Percentiles rank a stretch among this genome's conserved stretches.
Evolutionary conservation across 2,113 vertebrate species (phyloP).

Genomic region (Lepus americanus): DNA sequence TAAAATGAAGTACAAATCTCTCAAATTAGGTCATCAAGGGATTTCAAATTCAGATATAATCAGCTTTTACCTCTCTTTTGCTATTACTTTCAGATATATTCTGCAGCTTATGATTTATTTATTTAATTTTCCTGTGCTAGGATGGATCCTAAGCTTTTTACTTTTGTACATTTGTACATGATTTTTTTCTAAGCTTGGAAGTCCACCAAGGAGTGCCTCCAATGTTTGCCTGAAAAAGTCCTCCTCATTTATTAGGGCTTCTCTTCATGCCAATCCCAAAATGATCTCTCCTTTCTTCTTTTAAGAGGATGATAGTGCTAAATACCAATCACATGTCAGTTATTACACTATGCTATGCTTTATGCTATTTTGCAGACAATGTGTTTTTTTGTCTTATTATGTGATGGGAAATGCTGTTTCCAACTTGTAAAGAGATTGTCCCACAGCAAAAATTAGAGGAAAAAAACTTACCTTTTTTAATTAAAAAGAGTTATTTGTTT

Average conservation of each 20-base stretch:
- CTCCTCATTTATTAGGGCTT: not conserved
- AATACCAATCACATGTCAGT: not conserved
- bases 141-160: not conserved
- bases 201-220: not conserved
- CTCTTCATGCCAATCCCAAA: not conserved
- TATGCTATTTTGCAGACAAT: not conserved
- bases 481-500: too few relatives aligned
- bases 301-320: not conserved
- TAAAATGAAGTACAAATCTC: not conserved
- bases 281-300: slow-evolving; percentile 13
- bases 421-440: not conserved
- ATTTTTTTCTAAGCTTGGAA: not conserved
- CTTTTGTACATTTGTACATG: not conserved
- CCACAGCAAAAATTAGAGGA: not conserved
- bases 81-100: not conserved
- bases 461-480: not conserved
- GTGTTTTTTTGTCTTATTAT: not conserved
- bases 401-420: not conserved
- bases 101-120: not conserved
- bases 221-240: not conserved
- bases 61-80: not conserved
- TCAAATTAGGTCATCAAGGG: slow-evolving; percentile 8
- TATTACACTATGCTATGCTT: not conserved
- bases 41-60: not conserved
- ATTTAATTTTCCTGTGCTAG: not conserved